A percentile compares a stretch with the other conserved stretches of the same genome.
These are phyloP conservation scores for Serinus canaria DNA, from an alignment of 2,113 vertebrate genomes.

Conservation along the genomic window DNA sequence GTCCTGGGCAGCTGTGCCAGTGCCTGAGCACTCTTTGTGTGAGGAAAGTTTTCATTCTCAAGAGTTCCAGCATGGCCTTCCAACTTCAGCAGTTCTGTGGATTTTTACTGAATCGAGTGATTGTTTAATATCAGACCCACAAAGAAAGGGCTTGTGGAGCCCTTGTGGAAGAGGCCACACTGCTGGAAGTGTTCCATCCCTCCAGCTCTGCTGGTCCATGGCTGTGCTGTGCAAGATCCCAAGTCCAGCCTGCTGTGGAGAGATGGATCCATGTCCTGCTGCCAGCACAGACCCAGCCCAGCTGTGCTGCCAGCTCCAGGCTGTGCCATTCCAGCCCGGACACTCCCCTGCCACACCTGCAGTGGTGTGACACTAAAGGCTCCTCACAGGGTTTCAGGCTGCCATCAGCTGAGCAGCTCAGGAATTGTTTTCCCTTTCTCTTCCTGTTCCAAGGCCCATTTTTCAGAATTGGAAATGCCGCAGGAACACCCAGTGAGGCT, in stretches of 20 bases:
- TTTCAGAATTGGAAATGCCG: neutral
- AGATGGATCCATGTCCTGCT: rapidly evolving
- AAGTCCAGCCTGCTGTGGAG: neutral
- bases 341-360: neutral
- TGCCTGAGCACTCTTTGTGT: neutral
- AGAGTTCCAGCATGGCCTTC: neutral
- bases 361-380: rapidly evolving
- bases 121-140: neutral
- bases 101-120: neutral
- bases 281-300: neutral
- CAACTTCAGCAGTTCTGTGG: neutral
- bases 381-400: neutral
- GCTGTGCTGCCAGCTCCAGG: neutral
- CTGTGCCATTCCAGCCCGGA: too few relatives aligned
- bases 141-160: neutral
- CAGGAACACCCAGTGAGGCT: neutral
- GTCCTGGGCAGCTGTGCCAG: neutral
- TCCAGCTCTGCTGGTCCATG: neutral
- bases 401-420: neutral
- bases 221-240: neutral
- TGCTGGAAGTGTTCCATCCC: neutral
- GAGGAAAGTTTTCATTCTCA: neutral
- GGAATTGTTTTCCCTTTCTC: neutral
- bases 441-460: neutral
- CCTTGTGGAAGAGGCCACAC: neutral